Percentiles rank a stretch among this genome's conserved stretches.
Conservation (phyloP, 2,797 vertebrate species). For the Distichodus sexfasciatus region DNA sequence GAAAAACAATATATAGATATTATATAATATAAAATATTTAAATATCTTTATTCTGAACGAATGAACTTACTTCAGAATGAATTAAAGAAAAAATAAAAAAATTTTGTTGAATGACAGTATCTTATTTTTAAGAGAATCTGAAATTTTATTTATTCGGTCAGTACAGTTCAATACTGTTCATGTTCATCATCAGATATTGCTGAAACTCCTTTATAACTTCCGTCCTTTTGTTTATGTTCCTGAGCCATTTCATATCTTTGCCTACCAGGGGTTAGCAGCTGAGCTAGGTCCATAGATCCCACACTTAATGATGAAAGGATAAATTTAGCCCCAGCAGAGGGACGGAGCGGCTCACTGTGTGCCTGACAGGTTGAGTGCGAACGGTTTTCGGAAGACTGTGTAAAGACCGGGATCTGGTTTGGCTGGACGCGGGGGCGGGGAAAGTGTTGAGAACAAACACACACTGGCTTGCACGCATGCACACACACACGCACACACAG, state of each 20-base stretch:
- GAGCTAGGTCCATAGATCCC: background rate
- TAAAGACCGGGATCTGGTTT: background rate
- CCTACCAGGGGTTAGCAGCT: background rate
- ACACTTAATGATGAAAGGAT: background rate
- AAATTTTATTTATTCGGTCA: no score
- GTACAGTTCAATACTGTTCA: no score
- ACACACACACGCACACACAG: no score
- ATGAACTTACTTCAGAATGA: no score
- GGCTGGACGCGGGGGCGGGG: slow-evolving; percentile 6
- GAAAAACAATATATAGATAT: no score
- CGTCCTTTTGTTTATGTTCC: background rate
- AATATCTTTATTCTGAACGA: no score
- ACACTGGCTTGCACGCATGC: background rate
- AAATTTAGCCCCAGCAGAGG: background rate
- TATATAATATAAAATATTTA: no score
- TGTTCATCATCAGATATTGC: no score
- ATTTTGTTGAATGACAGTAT: no score
- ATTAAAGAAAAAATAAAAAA: no score
- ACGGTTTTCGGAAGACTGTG: background rate
- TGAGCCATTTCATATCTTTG: background rate
- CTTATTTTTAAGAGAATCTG: no score
- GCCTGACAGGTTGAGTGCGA: slow-evolving; percentile 10
- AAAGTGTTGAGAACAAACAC: slow-evolving; percentile 22
- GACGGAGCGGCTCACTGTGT: background rate
- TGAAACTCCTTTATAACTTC: no score